Conservation (phyloP, 2,888 invertebrate genomes). For the Suillia variegata region DNA sequence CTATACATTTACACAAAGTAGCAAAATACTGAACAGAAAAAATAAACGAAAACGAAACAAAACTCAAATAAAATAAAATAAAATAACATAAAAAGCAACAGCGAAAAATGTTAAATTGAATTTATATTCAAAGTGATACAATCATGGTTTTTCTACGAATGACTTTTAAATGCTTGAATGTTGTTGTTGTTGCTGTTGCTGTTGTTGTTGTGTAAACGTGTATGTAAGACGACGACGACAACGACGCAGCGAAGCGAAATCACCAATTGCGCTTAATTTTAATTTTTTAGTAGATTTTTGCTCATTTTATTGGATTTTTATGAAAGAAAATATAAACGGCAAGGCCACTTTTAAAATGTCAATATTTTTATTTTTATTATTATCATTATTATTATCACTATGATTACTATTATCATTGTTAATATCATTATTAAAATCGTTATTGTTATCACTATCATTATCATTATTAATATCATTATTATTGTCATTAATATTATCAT, state of each 20-base stretch:
- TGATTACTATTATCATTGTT: no score
- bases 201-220: conserved; percentile 2
- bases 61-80: no score
- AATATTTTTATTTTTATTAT: not conserved
- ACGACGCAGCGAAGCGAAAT: not conserved
- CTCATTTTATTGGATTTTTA: not conserved
- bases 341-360: not conserved
- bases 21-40: no score
- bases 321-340: not conserved
- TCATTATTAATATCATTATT: no score
- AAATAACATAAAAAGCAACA: no score
- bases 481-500: no score
- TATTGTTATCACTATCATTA: no score
- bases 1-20: no score
- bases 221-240: not conserved
- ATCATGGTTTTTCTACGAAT: not conserved
- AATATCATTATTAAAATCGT: no score
- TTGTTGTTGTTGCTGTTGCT: not conserved
- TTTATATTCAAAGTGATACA: conserved; percentile 2
- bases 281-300: not conserved
- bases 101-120: not conserved
- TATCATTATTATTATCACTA: no score
- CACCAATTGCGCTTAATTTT: not conserved
- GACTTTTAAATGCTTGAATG: not conserved
- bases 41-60: not conserved